Conservation (phyloP, 1,140 invertebrate genomes). For the Anoplolepis gracilipes region DNA sequence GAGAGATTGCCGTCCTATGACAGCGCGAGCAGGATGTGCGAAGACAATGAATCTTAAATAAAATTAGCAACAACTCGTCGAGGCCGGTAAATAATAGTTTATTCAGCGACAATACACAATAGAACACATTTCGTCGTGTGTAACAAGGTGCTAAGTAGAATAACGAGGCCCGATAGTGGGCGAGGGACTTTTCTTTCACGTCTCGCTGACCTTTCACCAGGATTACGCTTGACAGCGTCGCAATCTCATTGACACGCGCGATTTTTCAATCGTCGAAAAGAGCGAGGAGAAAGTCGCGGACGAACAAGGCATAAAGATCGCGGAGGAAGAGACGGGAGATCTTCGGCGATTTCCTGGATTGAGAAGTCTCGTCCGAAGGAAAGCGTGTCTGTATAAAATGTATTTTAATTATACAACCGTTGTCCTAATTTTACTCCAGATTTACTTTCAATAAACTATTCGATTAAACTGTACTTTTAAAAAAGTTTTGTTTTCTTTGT, state of each 20-base stretch:
- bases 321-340: conserved; percentile 13
- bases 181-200: conserved; percentile 75
- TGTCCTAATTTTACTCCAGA: not conserved
- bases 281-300: conserved; percentile 43
- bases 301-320: conserved; percentile 17
- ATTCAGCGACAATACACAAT: conserved; percentile 72
- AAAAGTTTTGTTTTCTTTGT: too few relatives aligned
- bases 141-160: conserved; percentile 77
- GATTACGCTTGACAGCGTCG: conserved; percentile 66
- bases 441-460: conserved; percentile 1
- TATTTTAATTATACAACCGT: not conserved
- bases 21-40: conserved; percentile 66
- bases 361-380: not conserved
- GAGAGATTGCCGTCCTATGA: conserved; percentile 31
- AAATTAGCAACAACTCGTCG: conserved; percentile 73
- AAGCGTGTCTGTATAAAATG: not conserved
- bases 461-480: conserved; percentile 9
- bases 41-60: conserved; percentile 73
- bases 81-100: conserved; percentile 68
- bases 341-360: not conserved
- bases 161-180: conserved; percentile 77
- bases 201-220: conserved; percentile 79
- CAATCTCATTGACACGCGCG: conserved; percentile 49
- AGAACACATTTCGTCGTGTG: conserved; percentile 74
- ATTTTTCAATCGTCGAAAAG: conserved; percentile 49